Evolutionary conservation across 2,888 invertebrate genomes (phyloP).

Genomic region (Agrochola circellaris): DNA sequence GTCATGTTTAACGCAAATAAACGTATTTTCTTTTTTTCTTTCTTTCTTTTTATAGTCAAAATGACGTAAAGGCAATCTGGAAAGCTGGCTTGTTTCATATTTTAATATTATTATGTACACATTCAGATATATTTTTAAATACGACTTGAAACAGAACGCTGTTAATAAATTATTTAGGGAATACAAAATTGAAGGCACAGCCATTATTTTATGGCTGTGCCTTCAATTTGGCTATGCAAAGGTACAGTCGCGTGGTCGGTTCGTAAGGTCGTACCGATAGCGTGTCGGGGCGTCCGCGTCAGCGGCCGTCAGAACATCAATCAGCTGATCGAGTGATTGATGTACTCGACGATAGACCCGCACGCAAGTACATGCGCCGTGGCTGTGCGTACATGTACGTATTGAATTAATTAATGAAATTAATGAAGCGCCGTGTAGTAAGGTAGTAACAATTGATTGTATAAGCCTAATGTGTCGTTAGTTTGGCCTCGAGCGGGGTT

Average conservation of each 20-base stretch:
- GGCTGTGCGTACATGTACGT: slow-evolving; percentile 33
- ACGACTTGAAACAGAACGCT: slow-evolving; percentile 8
- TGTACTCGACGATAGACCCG: slow-evolving; percentile 58
- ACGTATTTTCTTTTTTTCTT: too few species aligned
- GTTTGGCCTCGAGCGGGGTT: slow-evolving; percentile 42
- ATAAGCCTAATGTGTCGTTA: slow-evolving; percentile 57
- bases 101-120: not conserved
- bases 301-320: slow-evolving; percentile 60
- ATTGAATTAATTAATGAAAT: slow-evolving; percentile 61
- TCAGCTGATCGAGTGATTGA: slow-evolving; percentile 64
- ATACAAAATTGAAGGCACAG: slow-evolving; percentile 12
- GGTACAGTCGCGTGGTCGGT: slow-evolving; percentile 36
- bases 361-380: slow-evolving; percentile 38
- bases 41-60: not conserved
- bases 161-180: slow-evolving; percentile 36
- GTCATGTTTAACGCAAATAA: too few species aligned
- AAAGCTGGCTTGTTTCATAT: not conserved
- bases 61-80: not conserved
- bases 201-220: slow-evolving; percentile 22
- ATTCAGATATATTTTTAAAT: not conserved
- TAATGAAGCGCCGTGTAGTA: slow-evolving; percentile 57
- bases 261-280: slow-evolving; percentile 44
- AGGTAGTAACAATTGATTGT: slow-evolving; percentile 58
- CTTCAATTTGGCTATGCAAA: not conserved
- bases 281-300: slow-evolving; percentile 56